These are phyloP conservation scores for Dryoscopus gambensis DNA, from an alignment of 2,113 vertebrate genomes.

Conservation along the genomic window DNA sequence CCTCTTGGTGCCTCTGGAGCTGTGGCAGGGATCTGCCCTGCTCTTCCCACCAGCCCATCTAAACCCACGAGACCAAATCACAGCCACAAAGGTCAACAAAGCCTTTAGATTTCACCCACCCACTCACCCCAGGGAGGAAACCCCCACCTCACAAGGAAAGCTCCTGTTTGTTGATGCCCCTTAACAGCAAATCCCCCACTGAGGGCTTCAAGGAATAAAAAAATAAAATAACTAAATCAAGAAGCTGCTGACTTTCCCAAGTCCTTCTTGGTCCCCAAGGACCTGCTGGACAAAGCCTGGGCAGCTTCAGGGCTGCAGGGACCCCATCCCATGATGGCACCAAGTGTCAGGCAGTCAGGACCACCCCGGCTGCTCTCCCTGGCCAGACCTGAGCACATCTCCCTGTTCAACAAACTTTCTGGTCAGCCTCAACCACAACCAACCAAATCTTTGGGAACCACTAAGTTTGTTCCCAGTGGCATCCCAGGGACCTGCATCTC, in stretches of 20 bases:
- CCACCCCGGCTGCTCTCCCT: not conserved
- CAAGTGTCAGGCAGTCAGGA: not conserved
- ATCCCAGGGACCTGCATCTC: fast-evolving
- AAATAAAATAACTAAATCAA: not conserved
- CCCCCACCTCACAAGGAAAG: not conserved
- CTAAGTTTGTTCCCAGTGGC: not conserved
- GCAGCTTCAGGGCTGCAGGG: not conserved
- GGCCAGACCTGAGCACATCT: not conserved
- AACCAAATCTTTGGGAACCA: not conserved
- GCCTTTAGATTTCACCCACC: not conserved
- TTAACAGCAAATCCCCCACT: not conserved
- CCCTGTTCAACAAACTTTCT: not conserved
- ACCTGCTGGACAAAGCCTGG: not conserved
- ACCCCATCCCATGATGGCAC: not conserved
- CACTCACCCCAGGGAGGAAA: not conserved
- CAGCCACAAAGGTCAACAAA: not conserved
- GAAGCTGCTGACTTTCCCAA: not conserved
- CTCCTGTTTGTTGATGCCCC: not conserved
- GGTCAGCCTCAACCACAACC: not conserved
- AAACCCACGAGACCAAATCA: not conserved
- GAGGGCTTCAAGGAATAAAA: not conserved
- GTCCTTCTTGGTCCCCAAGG: not conserved
- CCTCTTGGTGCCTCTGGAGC: not conserved
- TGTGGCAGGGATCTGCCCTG: not conserved
- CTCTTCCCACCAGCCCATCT: not conserved